Conservation (phyloP, 2,113 vertebrate species). For the Rhagologus leucostigma region DNA sequence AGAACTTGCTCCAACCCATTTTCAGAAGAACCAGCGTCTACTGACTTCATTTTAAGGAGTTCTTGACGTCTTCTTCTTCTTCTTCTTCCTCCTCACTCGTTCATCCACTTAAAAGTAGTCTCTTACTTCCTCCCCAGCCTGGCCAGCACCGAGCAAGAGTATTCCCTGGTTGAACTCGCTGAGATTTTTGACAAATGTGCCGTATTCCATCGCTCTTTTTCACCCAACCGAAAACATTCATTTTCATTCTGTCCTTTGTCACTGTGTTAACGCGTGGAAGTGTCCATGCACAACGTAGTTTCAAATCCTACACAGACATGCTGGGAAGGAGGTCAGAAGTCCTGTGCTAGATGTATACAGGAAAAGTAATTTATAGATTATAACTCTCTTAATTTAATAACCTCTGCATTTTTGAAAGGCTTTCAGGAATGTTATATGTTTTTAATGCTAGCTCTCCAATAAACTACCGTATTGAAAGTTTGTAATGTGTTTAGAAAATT, state of each 20-base stretch:
- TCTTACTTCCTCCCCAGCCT: not conserved
- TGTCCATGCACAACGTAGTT: not conserved
- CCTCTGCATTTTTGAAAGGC: not conserved
- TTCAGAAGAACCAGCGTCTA: not conserved
- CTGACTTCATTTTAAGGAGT: not conserved
- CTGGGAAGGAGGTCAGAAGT: not conserved
- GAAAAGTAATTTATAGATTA: slow-evolving; percentile 9
- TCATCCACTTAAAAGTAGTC: not conserved
- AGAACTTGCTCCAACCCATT: not conserved
- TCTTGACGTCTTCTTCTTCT: not conserved
- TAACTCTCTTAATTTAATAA: slow-evolving; percentile 4
- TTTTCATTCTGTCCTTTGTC: not conserved
- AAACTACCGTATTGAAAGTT: not conserved
- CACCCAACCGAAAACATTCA: not conserved
- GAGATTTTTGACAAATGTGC: not conserved
- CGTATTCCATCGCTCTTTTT: not conserved
- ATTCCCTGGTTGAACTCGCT: not conserved
- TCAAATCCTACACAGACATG: not conserved
- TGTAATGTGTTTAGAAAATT: slow-evolving; percentile 39
- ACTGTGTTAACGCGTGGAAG: not conserved
- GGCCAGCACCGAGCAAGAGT: not conserved
- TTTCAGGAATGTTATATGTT: not conserved
- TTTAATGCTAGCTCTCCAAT: not conserved
- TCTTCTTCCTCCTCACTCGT: not conserved
- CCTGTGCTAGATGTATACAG: not conserved